phyloP scores from a whole-genome alignment of 2,113 vertebrate genomes.

The Podiceps cristatus region DNA sequence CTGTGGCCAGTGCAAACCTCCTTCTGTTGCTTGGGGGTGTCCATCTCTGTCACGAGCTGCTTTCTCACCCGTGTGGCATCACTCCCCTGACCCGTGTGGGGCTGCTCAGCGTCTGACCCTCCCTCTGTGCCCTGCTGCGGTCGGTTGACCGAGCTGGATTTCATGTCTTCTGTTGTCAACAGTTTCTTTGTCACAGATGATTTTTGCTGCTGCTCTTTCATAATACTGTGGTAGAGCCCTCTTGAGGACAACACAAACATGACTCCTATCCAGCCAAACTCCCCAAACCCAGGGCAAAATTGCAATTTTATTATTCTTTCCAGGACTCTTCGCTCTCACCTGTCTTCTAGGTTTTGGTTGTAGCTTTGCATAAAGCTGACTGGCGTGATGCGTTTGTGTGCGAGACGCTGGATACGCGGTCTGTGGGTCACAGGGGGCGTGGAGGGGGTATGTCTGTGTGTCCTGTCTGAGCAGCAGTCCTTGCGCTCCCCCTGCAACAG shows the following conservation, averaged over 20 bases:
- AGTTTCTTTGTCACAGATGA: background rate
- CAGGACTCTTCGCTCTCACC: background rate
- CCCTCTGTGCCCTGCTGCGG: fast-evolving
- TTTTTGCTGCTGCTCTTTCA: background rate
- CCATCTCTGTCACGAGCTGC: fast-evolving
- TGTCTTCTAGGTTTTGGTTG: background rate
- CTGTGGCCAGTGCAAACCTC: background rate
- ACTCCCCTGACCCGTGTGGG: fast-evolving
- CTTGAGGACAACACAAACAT: slow-evolving; percentile 25
- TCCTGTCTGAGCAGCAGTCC: background rate
- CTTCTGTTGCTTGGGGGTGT: background rate
- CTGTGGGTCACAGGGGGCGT: background rate
- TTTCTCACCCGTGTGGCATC: fast-evolving
- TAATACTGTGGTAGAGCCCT: background rate
- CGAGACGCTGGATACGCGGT: fast-evolving
- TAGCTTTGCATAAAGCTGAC: background rate
- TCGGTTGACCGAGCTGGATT: fast-evolving
- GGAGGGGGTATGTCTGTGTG: fast-evolving
- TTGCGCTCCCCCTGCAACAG: background rate
- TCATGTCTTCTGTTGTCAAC: background rate
- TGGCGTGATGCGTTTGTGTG: background rate
- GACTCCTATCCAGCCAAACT: background rate
- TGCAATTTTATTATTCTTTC: background rate
- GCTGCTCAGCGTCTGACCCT: background rate
- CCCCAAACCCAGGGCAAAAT: background rate